A percentile compares a stretch with the other conserved stretches of the same genome.
Conservation (phyloP, 2,797 vertebrate genomes). For the Cossypha niveicapilla region DNA sequence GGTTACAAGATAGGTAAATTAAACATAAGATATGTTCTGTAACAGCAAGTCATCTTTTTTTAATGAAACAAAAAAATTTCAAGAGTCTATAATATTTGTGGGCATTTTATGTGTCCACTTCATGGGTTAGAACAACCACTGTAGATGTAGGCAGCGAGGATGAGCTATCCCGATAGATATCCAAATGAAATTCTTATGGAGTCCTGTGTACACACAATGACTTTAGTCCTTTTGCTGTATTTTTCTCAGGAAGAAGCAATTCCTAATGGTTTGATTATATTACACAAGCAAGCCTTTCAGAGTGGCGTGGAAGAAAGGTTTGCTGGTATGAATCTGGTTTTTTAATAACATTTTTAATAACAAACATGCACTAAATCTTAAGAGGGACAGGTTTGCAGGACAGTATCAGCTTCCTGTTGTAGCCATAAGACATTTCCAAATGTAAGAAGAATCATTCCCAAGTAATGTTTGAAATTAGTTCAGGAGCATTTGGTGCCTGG, state of each 20-base stretch:
- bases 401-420: neutral
- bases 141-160: neutral
- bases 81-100: neutral
- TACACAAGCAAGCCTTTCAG: too few relatives aligned
- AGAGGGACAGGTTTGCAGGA: neutral
- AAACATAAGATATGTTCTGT: neutral
- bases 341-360: neutral
- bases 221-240: neutral
- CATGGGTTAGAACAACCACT: neutral
- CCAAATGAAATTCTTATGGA: neutral
- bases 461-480: neutral
- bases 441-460: neutral
- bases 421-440: neutral
- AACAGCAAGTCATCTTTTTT: neutral
- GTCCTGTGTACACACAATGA: neutral
- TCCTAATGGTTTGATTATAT: too few relatives aligned
- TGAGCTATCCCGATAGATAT: neutral
- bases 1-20: neutral
- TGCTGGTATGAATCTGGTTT: too few relatives aligned
- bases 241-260: neutral
- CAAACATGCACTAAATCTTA: neutral
- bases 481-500: neutral
- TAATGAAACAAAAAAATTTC: neutral
- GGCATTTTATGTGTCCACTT: neutral
- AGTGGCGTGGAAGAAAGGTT: too few relatives aligned